A percentile compares a stretch with the other conserved stretches of the same genome.
phyloP scores from a whole-genome alignment of 2,113 vertebrate genomes.

The Ramphastos sulfuratus region DNA sequence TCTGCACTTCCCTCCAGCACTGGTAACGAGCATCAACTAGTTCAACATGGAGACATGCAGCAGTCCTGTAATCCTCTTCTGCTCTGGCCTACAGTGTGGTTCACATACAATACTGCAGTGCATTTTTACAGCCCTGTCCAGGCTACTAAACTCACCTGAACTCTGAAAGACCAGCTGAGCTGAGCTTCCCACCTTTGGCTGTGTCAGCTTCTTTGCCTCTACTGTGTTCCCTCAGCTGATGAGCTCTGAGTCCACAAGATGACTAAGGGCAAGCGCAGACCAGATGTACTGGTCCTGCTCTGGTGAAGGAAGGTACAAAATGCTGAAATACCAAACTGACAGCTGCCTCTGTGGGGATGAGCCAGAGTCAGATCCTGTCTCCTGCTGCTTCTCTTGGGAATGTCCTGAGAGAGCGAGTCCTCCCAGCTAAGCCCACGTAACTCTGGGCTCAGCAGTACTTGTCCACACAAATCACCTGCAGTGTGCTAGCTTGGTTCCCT shows the following conservation, averaged over 20 bases:
- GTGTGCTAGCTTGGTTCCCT: neutral
- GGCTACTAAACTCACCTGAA: neutral
- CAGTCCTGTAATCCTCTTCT: neutral
- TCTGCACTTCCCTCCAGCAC: neutral
- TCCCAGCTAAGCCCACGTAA: neutral
- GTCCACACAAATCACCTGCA: neutral
- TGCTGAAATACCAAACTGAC: neutral
- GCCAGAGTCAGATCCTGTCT: neutral
- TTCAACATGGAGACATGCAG: neutral
- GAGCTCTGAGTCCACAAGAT: neutral
- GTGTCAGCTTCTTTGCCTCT: neutral
- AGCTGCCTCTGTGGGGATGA: neutral
- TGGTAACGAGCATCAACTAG: neutral
- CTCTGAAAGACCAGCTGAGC: neutral
- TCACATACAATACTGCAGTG: neutral
- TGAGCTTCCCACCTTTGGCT: neutral
- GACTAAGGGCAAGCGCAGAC: rapidly evolving
- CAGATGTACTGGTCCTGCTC: neutral
- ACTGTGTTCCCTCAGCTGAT: neutral
- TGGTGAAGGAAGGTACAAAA: neutral
- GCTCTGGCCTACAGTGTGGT: neutral
- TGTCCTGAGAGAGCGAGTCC: neutral
- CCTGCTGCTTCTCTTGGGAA: neutral
- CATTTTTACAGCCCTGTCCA: neutral
- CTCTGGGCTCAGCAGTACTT: neutral